Percentiles rank a stretch among this genome's conserved stretches.
Evolutionary conservation across 2,888 invertebrate species (phyloP).

Genomic region (Drosophila mimica): DNA sequence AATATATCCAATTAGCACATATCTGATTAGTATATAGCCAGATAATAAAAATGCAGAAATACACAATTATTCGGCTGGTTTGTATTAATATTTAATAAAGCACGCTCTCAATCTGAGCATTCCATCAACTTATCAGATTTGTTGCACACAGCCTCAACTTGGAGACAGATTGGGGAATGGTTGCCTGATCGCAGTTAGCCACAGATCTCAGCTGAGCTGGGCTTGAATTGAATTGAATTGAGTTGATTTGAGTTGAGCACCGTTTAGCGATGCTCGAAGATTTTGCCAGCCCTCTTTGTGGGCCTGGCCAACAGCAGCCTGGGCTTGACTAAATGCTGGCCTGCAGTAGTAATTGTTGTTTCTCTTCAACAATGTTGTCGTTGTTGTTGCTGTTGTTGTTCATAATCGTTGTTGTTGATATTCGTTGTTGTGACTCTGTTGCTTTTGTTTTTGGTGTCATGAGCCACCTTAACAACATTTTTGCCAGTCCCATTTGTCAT

Average conservation of each 20-base stretch:
- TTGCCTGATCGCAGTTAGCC: conserved; percentile 35
- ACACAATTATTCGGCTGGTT: conserved; percentile 15
- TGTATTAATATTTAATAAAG: conserved; percentile 42
- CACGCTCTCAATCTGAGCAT: conserved; percentile 25
- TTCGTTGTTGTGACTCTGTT: neutral
- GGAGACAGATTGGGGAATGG: conserved; percentile 39
- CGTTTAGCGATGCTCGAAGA: conserved; percentile 49
- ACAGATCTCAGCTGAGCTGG: conserved; percentile 1
- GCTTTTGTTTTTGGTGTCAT: conserved; percentile 63
- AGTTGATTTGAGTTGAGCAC: conserved; percentile 16
- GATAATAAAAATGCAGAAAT: neutral
- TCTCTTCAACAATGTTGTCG: conserved; percentile 40
- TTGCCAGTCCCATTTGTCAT: conserved; percentile 77
- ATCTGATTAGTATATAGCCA: neutral
- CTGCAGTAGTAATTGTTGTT: conserved; percentile 68
- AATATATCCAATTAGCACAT: neutral
- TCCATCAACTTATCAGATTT: conserved; percentile 47
- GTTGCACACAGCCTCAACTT: neutral
- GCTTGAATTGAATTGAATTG: neutral
- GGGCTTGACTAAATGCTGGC: conserved; percentile 73
- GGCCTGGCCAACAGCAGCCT: conserved; percentile 66
- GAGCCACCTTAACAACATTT: conserved; percentile 82
- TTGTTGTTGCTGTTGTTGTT: conserved; percentile 27
- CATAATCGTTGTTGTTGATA: conserved; percentile 15
- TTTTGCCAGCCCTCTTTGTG: conserved; percentile 53